These are phyloP conservation scores for Epizoanthus illoricatus DNA, from an alignment of 92 coral and sea anemone genomes.

Conservation along the genomic window DNA sequence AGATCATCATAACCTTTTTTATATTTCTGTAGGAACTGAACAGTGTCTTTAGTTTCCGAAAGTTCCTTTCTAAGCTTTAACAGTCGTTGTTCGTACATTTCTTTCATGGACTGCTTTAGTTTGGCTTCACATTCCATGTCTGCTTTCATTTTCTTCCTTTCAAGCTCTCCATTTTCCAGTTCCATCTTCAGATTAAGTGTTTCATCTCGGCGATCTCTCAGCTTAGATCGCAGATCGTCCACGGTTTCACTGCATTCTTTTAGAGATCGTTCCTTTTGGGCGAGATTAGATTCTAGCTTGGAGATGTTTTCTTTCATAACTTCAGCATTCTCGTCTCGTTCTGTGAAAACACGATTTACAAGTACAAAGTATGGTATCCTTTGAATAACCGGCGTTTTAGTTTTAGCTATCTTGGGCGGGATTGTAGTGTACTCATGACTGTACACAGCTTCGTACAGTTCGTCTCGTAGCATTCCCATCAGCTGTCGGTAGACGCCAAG, in stretches of 20 bases:
- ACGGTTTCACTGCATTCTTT: slow-evolving; percentile 50
- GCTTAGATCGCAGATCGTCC: slow-evolving; percentile 53
- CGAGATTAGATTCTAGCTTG: slow-evolving; percentile 53
- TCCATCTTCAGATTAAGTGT: slow-evolving; percentile 65
- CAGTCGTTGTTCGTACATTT: slow-evolving; percentile 63
- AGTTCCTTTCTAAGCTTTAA: slow-evolving; percentile 77
- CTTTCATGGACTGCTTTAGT: slow-evolving; percentile 65
- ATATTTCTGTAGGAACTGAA: slow-evolving; percentile 63
- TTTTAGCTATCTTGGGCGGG: slow-evolving; percentile 62
- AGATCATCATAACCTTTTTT: slow-evolving; percentile 90
- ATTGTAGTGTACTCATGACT: slow-evolving; percentile 86
- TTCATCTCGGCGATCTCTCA: slow-evolving; percentile 72
- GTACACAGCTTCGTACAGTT: slow-evolving; percentile 89
- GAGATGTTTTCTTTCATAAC: slow-evolving; percentile 57
- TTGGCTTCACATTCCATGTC: slow-evolving; percentile 61
- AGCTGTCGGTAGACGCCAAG: slow-evolving; percentile 87
- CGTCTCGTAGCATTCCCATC: slow-evolving; percentile 84
- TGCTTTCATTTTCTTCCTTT: slow-evolving; percentile 59
- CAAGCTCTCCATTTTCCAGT: slow-evolving; percentile 66
- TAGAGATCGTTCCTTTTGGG: slow-evolving; percentile 42
- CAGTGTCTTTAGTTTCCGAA: slow-evolving; percentile 57
- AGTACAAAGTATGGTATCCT: slow-evolving; percentile 88
- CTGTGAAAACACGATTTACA: slow-evolving; percentile 76
- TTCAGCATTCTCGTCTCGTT: slow-evolving; percentile 83
- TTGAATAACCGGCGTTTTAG: slow-evolving; percentile 71